Evolutionary conservation across 2,797 vertebrate species (phyloP), one percentile per base, ranked within the genome.

Genomic region (Argyrosomus regius): DNA sequence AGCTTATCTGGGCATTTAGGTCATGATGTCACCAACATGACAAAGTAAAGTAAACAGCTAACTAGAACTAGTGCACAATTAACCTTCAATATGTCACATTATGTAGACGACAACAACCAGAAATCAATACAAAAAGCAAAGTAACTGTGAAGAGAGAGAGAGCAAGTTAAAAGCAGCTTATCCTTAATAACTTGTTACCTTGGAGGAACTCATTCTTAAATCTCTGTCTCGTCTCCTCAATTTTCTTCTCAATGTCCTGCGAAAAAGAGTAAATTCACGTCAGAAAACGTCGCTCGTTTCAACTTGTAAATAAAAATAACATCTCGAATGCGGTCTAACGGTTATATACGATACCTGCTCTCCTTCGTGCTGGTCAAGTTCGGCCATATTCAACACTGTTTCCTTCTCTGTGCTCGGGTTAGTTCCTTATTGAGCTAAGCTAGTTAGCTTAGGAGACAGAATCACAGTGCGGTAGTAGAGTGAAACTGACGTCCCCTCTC

Each of bases 141-240:
- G 35, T 8, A 39, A 39, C 35, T 39, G 35, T 39, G 35, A 39
- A 39, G 8, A 8, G 35, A 39, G 8, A 14, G 9, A 31, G n/a
- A 74, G 26, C n/a, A 63, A 53, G 31, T 78, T 52, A 22, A 41
- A 46, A 45, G 17, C 71, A 56, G 45, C n/a, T 73, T 65, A 60
- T 62, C 31, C 63, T 64, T 17, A 81, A 72, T 54, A 82, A 82
- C 17, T 52, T 70, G 31, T 92, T 94, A 99, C 98, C 97, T 96
- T 96, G 89, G 56, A 97, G 78, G 84, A 95, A 96, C 77, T 99
- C 97, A 26, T 94, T 91, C 83, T 95, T 96, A 92, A 99, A 99
- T 80, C 97, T 96, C 78, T 95, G 93, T 59, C 97, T 95, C 2
- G 90, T 96, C 86, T 98, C 97, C 61, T 92, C 91, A 53, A 98